Conservation (phyloP, 2,113 vertebrate genomes). For the Neofelis nebulosa region DNA sequence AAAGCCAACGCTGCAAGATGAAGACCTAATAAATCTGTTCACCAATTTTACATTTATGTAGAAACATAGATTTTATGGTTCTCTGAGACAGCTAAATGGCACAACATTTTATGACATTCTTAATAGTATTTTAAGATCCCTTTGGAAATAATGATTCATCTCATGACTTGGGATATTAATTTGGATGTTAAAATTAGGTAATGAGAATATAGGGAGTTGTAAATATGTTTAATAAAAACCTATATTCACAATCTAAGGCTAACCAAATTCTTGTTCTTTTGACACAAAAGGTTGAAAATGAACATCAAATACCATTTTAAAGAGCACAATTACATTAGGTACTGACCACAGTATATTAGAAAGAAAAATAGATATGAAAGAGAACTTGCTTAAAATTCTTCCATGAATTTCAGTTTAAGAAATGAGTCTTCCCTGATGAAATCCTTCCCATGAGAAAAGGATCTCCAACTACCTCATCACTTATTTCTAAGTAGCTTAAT, state of each 20-base stretch:
- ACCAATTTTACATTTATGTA: conserved; percentile 28
- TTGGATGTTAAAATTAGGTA: conserved; percentile 42
- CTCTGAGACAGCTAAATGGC: background rate
- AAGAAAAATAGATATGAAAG: conserved; percentile 52
- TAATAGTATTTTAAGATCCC: conserved; percentile 35
- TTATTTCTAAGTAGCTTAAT: background rate
- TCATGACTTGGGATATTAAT: conserved; percentile 41
- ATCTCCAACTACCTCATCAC: background rate
- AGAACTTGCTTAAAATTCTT: conserved; percentile 12
- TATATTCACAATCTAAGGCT: conserved; percentile 15
- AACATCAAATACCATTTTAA: conserved; percentile 33
- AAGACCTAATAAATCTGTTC: background rate
- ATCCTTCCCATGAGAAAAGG: background rate
- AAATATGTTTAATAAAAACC: conserved; percentile 55
- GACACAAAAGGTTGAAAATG: conserved; percentile 21
- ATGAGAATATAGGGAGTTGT: conserved; percentile 1
- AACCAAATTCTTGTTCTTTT: conserved; percentile 44
- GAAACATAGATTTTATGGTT: conserved; percentile 26
- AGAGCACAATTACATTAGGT: conserved; percentile 34
- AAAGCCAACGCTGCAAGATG: background rate
- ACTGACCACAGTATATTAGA: conserved; percentile 55
- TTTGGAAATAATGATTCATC: conserved; percentile 50
- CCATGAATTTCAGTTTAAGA: conserved; percentile 56
- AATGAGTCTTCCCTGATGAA: background rate
- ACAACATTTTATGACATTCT: conserved; percentile 31